A percentile compares a stretch with the other conserved stretches of the same genome.
phyloP scores from a whole-genome alignment of 1,140 invertebrate species.

The Ceratoteleas bidentatus region DNA sequence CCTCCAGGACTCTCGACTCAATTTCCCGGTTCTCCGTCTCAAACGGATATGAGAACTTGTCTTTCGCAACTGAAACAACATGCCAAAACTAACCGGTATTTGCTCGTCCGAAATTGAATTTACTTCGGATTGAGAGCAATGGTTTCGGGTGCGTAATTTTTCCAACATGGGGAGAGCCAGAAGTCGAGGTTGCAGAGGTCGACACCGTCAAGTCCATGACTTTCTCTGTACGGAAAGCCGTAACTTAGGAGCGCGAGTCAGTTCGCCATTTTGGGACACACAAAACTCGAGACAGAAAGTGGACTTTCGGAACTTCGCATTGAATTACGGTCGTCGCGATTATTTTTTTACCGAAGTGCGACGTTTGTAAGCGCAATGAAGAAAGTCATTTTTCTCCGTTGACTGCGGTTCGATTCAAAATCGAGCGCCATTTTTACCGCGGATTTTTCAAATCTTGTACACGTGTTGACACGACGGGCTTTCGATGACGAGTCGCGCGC shows the following conservation, averaged over 20 bases:
- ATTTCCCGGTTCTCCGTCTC: neutral
- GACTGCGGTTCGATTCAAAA: constrained; percentile 58
- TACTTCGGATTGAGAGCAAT: no score
- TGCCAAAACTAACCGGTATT: no score
- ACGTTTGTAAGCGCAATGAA: constrained; percentile 48
- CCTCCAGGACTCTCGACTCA: constrained; percentile 12
- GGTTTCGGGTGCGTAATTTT: no score
- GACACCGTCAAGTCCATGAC: no score
- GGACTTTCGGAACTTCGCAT: constrained; percentile 36
- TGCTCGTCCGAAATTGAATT: no score
- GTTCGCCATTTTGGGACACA: constrained; percentile 7
- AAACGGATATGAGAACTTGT: no score
- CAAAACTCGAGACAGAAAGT: constrained; percentile 24
- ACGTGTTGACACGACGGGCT: constrained; percentile 40
- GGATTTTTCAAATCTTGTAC: constrained; percentile 54
- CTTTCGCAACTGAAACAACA: no score
- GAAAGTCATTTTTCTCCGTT: constrained; percentile 56
- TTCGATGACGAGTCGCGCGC: constrained; percentile 3
- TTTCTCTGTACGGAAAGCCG: neutral
- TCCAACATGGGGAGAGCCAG: no score
- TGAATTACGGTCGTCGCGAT: constrained; percentile 50
- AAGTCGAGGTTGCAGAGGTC: no score
- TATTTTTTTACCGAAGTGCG: constrained; percentile 52
- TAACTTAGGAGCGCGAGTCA: constrained; percentile 14
- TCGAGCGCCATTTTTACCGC: constrained; percentile 54